phyloP scores from a whole-genome alignment of 1,140 invertebrate genomes.

The Laupala kohalensis region DNA sequence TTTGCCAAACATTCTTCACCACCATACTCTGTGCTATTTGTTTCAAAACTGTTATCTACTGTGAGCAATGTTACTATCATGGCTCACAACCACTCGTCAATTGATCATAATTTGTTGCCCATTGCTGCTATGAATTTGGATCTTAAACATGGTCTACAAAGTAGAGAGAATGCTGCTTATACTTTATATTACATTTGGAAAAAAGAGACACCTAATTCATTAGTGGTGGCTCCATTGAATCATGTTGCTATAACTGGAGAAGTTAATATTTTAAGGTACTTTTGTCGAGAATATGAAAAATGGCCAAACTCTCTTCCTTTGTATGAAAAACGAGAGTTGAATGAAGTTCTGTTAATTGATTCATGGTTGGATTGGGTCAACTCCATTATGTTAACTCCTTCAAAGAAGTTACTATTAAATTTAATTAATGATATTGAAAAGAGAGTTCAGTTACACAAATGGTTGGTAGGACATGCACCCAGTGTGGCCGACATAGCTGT shows the following conservation, averaged over 20 bases:
- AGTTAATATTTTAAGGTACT: not conserved
- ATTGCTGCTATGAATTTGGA: not conserved
- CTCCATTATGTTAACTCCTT: not conserved
- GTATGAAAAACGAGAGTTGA: not conserved
- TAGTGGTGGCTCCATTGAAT: not conserved
- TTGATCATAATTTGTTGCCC: not conserved
- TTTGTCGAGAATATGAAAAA: not conserved
- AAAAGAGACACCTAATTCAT: not conserved
- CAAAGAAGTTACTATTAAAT: not conserved
- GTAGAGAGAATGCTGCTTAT: not conserved
- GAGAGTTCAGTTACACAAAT: not conserved
- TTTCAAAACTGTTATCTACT: not conserved
- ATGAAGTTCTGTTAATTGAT: not conserved
- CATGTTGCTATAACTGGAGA: not conserved
- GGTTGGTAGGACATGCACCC: not conserved
- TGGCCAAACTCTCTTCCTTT: not conserved
- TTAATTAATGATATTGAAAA: not conserved
- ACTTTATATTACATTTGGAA: not conserved
- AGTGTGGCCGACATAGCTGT: not conserved
- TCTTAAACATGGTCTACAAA: not conserved
- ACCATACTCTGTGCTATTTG: not conserved
- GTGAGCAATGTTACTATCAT: not conserved
- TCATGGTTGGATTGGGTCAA: not conserved
- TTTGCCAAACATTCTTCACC: not conserved
- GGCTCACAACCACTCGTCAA: not conserved